Conservation (phyloP, 2,113 vertebrate genomes). For the Solea senegalensis region DNA sequence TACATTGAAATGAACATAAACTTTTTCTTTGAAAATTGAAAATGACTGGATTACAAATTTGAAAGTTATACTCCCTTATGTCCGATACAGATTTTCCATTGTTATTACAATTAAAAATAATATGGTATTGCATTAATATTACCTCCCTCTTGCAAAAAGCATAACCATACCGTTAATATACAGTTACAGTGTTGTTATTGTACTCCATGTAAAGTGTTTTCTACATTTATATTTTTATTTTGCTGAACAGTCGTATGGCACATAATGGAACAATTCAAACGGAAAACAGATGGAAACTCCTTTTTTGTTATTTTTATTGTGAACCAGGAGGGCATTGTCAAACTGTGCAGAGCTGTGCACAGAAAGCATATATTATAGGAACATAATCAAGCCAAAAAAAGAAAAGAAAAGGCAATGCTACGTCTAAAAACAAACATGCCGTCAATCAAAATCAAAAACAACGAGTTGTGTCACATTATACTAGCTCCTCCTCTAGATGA, state of each 20-base stretch:
- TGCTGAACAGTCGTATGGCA: slow-evolving; percentile 41
- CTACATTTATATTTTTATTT: neutral
- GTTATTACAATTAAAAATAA: too few species aligned
- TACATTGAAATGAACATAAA: too few species aligned
- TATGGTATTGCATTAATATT: too few species aligned
- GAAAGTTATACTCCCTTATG: too few species aligned
- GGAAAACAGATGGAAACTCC: slow-evolving; percentile 57
- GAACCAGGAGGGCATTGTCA: slow-evolving; percentile 73
- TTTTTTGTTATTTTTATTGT: slow-evolving; percentile 68
- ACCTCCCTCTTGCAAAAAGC: too few species aligned
- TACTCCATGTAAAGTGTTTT: neutral
- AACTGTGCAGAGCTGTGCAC: slow-evolving; percentile 45
- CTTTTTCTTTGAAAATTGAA: too few species aligned
- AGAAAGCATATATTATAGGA: slow-evolving; percentile 69
- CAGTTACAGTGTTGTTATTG: too few species aligned
- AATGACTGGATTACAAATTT: too few species aligned
- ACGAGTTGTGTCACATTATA: slow-evolving; percentile 58
- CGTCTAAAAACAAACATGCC: slow-evolving; percentile 21
- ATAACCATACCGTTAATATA: too few species aligned
- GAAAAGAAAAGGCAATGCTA: slow-evolving; percentile 10
- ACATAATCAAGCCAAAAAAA: slow-evolving; percentile 74
- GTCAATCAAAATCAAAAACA: neutral
- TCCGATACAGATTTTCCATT: too few species aligned
- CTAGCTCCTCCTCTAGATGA: slow-evolving; percentile 73
- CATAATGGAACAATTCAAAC: slow-evolving; percentile 21